Base-by-base conservation (phyloP, 2,888 invertebrate genomes). In the Rhynchonema sp. region DNA sequence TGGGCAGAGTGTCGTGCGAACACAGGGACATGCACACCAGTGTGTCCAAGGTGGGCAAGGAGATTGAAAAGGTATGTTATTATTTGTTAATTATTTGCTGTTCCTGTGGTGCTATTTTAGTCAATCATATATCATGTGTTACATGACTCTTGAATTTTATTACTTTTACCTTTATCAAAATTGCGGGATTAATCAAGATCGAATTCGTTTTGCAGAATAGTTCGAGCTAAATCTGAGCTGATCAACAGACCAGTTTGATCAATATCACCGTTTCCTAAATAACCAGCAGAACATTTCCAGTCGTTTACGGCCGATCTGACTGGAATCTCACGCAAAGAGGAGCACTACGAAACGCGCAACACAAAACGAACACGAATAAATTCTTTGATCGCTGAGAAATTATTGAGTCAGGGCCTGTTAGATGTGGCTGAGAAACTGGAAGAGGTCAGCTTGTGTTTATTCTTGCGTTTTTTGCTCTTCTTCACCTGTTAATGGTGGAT, bases 291-390 rank as follows among this genome's bases (percentile, higher is more conserved):
- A n/a, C 63, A 61, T 59, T 73, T 74, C 59, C 72, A 81, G 80
- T 90, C 90, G 77, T 92, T 92, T 71, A 85, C 86, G 49, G 82
- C 86, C 0, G 91, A 94, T 74, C 91, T 89, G 76, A 84, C 84
- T 0, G 83, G 87, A 1, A 87, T 89, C 0, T 85, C 86, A 62
- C 82, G 86, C 49, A 88, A 88, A 63, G 85, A 85, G 65, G 81
- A 86, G 0, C 86, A 23, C 20, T 60, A 60, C 46, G 60, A 89
- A 73, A 81, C 82, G 63, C 81, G 82, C 1, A 78, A 82, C 1
- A 81, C 83, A 56, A 84, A 84, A 69, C 77, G 81, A 57, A 79
- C 81, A 69, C 74, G 84, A 25, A 75, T 88, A n/a, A 86, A 87
- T 74, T 83, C 85, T 77, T 87, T 90, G 26, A 86, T 94, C 63